Percentiles rank a stretch among this genome's conserved stretches.
Conservation (phyloP, 2,113 vertebrate species). For the Nothocercus nigrocapillus region DNA sequence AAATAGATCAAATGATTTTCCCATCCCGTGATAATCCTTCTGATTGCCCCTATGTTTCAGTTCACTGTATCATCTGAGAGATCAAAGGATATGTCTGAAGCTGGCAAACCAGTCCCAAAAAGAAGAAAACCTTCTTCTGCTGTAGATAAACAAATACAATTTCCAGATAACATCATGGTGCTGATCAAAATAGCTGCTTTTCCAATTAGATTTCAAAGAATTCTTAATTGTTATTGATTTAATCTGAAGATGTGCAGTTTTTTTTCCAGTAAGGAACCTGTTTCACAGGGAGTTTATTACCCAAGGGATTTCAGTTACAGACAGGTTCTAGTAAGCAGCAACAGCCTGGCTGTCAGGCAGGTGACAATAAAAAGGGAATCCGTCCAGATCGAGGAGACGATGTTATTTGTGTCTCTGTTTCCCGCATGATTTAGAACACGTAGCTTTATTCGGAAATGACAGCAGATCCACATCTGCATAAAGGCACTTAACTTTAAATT, state of each 20-base stretch:
- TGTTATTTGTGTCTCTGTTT: constrained; percentile 43
- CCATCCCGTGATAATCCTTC: constrained; percentile 55
- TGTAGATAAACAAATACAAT: constrained; percentile 73
- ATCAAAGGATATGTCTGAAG: constrained; percentile 69
- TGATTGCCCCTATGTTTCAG: constrained; percentile 62
- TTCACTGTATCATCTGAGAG: constrained; percentile 66
- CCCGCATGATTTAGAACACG: neutral
- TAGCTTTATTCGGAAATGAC: constrained; percentile 1
- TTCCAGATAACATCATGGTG: constrained; percentile 70
- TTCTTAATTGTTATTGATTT: constrained; percentile 77
- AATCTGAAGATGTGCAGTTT: constrained; percentile 65
- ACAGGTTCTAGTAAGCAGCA: constrained; percentile 54
- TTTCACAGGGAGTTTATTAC: constrained; percentile 55
- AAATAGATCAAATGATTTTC: constrained; percentile 72
- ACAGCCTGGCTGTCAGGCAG: constrained; percentile 53
- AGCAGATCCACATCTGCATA: constrained; percentile 31
- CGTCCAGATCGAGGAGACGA: constrained; percentile 26
- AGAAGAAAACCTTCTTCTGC: constrained; percentile 47
- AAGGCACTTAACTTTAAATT: neutral
- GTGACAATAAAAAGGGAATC: constrained; percentile 62
- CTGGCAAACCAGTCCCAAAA: constrained; percentile 32
- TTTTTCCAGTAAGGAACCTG: constrained; percentile 46
- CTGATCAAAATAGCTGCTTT: constrained; percentile 71
- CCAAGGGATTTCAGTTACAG: constrained; percentile 34
- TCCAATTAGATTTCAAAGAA: constrained; percentile 74